A percentile compares a stretch with the other conserved stretches of the same genome.
These are phyloP conservation scores for Mantis religiosa DNA, from an alignment of 2,888 invertebrate species.

Conservation along the genomic window DNA sequence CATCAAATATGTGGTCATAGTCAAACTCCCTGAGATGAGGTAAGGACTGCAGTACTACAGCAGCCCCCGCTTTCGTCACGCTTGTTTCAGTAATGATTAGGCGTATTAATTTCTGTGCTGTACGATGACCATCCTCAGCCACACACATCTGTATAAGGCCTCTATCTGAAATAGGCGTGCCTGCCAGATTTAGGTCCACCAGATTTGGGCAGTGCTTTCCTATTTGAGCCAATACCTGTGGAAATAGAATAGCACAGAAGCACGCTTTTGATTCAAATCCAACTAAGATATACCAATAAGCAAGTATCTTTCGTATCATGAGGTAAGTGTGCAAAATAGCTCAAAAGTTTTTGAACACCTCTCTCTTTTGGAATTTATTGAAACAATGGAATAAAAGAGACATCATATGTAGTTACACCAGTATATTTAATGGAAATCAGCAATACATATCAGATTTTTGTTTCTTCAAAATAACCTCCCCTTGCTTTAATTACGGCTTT, in stretches of 20 bases:
- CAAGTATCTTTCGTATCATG: too few species aligned
- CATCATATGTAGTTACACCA: too few species aligned
- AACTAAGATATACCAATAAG: too few species aligned
- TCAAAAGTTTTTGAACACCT: too few species aligned
- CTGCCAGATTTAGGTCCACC: slow-evolving; percentile 38
- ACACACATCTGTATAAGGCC: slow-evolving; percentile 38
- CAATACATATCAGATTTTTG: too few species aligned
- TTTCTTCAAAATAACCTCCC: too few species aligned
- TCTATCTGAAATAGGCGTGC: slow-evolving; percentile 38
- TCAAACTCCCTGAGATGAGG: slow-evolving; percentile 39
- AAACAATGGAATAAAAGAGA: too few species aligned
- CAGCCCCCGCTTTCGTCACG: slow-evolving; percentile 37
- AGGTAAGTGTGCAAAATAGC: too few species aligned
- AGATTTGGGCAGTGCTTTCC: slow-evolving; percentile 37
- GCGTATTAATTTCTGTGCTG: slow-evolving; percentile 36
- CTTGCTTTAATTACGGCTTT: too few species aligned
- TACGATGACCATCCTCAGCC: slow-evolving; percentile 32
- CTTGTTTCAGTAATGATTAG: slow-evolving; percentile 38
- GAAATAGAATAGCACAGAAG: background rate
- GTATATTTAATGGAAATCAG: too few species aligned
- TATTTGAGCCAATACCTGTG: slow-evolving; percentile 38
- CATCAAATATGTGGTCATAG: slow-evolving; percentile 41
- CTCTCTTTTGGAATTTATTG: too few species aligned
- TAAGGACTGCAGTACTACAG: slow-evolving; percentile 36
- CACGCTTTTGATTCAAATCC: too few species aligned